phyloP scores from a whole-genome alignment of 2,113 vertebrate species.

The Barbus barbus region DNA sequence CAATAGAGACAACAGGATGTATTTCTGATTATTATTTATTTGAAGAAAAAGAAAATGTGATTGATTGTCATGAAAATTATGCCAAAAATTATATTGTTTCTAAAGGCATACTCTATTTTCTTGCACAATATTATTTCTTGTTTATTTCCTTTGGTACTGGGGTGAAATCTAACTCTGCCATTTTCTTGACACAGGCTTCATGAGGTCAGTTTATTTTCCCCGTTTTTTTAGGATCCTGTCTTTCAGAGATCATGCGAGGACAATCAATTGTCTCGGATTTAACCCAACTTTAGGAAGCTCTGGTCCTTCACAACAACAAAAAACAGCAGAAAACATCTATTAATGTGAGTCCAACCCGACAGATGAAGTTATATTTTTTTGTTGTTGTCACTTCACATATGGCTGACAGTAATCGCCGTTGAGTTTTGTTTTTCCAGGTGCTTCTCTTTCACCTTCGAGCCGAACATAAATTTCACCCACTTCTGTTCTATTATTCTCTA shows the following conservation, averaged over 20 bases:
- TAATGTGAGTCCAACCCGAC: not conserved
- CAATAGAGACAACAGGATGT: no score
- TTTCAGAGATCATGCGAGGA: not conserved
- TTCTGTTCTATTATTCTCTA: constrained; percentile 16
- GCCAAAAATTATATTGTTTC: no score
- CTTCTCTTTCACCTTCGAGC: constrained; percentile 1
- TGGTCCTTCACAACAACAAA: not conserved
- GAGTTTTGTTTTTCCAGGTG: not conserved
- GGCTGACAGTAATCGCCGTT: not conserved
- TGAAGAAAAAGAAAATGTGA: no score
- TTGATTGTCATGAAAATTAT: no score
- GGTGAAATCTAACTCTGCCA: no score
- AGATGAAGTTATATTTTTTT: not conserved
- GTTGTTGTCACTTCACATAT: not conserved
- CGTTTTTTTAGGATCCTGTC: not conserved
- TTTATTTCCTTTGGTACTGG: no score
- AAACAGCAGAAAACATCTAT: not conserved
- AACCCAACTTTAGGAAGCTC: not conserved
- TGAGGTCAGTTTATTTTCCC: no score
- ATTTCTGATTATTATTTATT: no score
- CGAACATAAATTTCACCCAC: not conserved
- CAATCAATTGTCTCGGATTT: not conserved
- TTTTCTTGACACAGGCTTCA: no score
- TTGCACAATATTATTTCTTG: no score
- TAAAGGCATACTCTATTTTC: no score